Evolutionary conservation across 2,113 vertebrate species (phyloP), one percentile per base, ranked within the genome.

Genomic region (Bubo bubo): DNA sequence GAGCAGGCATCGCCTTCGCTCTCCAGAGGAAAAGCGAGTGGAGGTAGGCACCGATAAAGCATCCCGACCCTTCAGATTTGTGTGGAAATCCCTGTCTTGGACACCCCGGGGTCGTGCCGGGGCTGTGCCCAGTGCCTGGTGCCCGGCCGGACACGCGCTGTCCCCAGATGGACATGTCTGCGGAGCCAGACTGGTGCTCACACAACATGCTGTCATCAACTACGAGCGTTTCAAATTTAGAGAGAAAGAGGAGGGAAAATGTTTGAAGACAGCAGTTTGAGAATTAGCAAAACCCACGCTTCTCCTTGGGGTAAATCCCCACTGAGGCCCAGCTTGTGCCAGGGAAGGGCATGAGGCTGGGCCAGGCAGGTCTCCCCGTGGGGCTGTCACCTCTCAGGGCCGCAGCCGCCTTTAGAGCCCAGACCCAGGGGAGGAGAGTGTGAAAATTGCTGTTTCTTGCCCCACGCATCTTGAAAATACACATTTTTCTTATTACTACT

Each of bases 101-200:
- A 45, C 34, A 39, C 11, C 1, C 39, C 3, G 23, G 59, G 32
- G 22, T n/a, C 4, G 13, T 39, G 56, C 5, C 6, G 13, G 72
- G 4, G 53, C 52, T n/a, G 47, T 24, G 53, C 58, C 13, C 17
- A 4, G 22, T 28, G 32, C 12, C 22, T 18, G 56, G 23, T 58
- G 43, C 18, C 56, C 6, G 1, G 12, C 16, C 2, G 37, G 26
- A n/a, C 14, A 3, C 2, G 2, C 0, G 0, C 1, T 26, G 47
- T 52, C 56, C 62, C 39, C 62, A 39, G 27, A 7, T 0, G 2
- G 68, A 18, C 79, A 37, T 15, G 0, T 3, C 35, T 18, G 27
- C 4, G 6, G 32, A 34, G 12, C 58, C 45, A 17, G 41, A 73
- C 58, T 52, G 89, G 89, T 52, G 30, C 76, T 67, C 82, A 4